These are phyloP conservation scores for Chlamydotis undulata DNA, from an alignment of 2,113 vertebrate genomes.

Conservation along the genomic window DNA sequence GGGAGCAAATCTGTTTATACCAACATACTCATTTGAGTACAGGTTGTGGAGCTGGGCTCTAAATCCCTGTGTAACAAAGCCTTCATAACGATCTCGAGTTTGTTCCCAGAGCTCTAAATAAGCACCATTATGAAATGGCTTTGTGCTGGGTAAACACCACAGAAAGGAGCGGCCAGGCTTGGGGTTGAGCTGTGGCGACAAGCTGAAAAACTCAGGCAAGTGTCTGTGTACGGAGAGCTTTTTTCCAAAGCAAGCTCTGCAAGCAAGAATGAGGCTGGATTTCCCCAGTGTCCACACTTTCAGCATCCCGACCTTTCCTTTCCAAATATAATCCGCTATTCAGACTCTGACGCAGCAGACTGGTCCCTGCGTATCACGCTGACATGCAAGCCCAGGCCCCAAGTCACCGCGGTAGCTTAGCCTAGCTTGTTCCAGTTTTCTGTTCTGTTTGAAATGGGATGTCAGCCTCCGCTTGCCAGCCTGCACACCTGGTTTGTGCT, in stretches of 20 bases:
- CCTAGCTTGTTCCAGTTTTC: not conserved
- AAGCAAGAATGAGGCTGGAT: not conserved
- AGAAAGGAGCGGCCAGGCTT: not conserved
- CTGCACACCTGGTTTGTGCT: not conserved
- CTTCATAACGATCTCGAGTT: not conserved
- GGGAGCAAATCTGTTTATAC: slow-evolving; percentile 11
- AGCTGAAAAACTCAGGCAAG: not conserved
- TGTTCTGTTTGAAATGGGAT: not conserved
- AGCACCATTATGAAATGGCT: not conserved
- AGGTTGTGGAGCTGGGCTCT: not conserved
- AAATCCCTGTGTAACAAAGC: slow-evolving; percentile 29
- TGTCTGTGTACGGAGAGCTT: not conserved
- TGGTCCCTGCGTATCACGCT: not conserved
- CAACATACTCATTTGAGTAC: not conserved
- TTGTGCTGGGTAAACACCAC: not conserved
- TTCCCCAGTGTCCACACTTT: not conserved
- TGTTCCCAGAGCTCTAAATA: not conserved
- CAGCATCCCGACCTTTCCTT: not conserved
- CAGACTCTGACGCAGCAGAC: not conserved
- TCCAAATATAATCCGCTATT: not conserved
- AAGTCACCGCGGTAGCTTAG: not conserved
- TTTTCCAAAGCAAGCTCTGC: not conserved
- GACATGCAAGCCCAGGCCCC: not conserved
- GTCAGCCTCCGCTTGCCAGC: not conserved
- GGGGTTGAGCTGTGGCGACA: not conserved